Evolutionary conservation across 2,888 invertebrate species (phyloP).

Genomic region (Julus scandinavius): DNA sequence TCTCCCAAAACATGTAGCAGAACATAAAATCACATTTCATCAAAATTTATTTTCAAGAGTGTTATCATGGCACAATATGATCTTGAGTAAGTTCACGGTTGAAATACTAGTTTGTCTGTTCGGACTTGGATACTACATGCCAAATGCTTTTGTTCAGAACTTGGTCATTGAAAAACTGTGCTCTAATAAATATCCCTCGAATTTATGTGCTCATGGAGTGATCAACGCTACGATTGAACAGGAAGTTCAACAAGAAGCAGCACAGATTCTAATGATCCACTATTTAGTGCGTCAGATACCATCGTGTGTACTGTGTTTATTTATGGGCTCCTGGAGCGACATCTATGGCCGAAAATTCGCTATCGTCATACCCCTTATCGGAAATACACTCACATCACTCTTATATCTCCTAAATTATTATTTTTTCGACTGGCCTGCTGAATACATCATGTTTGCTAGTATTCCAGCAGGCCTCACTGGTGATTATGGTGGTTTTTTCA

Average conservation of each 20-base stretch:
- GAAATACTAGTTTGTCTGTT: slow-evolving; percentile 44
- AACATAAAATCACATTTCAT: neutral
- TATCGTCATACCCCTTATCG: neutral
- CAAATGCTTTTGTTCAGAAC: slow-evolving; percentile 47
- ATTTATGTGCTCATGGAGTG: neutral
- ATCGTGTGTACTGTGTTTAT: neutral
- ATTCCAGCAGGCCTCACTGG: neutral
- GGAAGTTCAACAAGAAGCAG: slow-evolving; percentile 9
- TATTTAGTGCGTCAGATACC: slow-evolving; percentile 39
- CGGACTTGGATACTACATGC: slow-evolving; percentile 28
- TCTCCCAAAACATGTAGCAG: neutral
- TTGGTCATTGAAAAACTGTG: slow-evolving; percentile 49
- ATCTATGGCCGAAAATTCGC: neutral
- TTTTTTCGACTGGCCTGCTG: neutral
- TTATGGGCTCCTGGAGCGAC: slow-evolving; percentile 51
- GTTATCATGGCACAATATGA: neutral
- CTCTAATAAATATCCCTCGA: neutral
- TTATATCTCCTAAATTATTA: neutral
- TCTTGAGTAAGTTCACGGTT: neutral
- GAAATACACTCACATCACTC: neutral
- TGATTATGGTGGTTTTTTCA: neutral
- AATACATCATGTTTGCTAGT: neutral
- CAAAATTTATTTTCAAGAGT: neutral
- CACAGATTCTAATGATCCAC: slow-evolving; percentile 42
- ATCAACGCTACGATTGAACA: slow-evolving; percentile 36